Base-by-base conservation (phyloP, 2,113 vertebrate genomes). In the Psittacus erithacus region DNA sequence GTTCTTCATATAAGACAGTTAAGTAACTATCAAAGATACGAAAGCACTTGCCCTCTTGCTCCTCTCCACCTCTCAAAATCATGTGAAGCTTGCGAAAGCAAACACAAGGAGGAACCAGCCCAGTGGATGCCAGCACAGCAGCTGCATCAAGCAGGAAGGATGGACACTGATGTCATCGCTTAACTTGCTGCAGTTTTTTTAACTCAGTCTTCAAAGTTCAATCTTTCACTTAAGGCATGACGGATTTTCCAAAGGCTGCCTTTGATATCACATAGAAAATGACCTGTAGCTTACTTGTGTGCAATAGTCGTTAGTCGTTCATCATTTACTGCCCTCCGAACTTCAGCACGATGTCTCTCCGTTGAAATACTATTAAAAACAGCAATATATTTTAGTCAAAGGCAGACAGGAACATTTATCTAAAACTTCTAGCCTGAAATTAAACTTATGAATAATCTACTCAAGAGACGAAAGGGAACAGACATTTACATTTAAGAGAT, bases 241-340 rank as follows among this genome's bases (percentile, higher is more conserved):
- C 6, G 31, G 62, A 77, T 96, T 97, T 95, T 70, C 86, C 93
- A 96, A 86, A 85, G 83, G 75, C 44, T 82, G 59, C 23, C 38
- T 79, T 18, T 73, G 49, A 94, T 93, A 89, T 74, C 59, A 73
- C 20, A 4, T 27, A 96, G 91, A 84, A 93, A 96, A 96, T 47
- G 53, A 97, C 44, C 87, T 70, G 53, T 71, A 88, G 97, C 99
- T 99, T 97, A 99, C 99, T 99, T 99, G 97, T 99, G 99, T 44
- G 99, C 99, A 65, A 99, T 99, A 8, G 99, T 99, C 83, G 98
- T 99, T 92, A 99, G 98, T 62, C 99, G 99, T 78, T 99, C 99
- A 98, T 99, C 99, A 29, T 99, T 99, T 68, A 99, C 99, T 22
- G 99, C 99, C 95, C 99, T 98, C 94, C 99, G 99, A 82, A 99